A percentile compares a stretch with the other conserved stretches of the same genome.
Conservation (phyloP, 2,113 vertebrate species). For the Coracopsis vasa region DNA sequence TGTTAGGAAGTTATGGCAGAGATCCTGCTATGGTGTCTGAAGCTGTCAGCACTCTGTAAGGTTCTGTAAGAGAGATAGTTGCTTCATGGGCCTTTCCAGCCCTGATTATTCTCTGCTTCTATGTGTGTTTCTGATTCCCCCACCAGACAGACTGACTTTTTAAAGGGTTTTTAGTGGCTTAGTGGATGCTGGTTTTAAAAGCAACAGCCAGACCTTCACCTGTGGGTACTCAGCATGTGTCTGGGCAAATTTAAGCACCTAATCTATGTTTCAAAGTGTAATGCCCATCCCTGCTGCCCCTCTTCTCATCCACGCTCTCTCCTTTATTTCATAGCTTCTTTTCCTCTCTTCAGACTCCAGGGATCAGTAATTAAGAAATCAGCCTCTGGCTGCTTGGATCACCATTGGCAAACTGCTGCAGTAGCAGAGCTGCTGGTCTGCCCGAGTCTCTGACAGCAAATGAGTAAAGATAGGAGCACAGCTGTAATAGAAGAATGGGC, state of each 20-base stretch:
- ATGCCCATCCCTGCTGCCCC: neutral
- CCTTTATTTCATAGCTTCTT: neutral
- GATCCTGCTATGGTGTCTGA: neutral
- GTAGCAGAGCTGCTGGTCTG: neutral
- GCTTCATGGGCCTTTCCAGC: neutral
- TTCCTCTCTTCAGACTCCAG: neutral
- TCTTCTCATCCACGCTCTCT: neutral
- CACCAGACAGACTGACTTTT: neutral
- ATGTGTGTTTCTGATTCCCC: neutral
- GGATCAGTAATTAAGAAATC: conserved; percentile 23
- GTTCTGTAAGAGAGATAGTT: neutral
- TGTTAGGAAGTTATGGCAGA: neutral
- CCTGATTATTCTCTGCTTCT: neutral
- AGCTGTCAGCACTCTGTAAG: neutral
- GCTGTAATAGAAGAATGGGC: neutral
- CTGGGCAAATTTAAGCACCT: neutral
- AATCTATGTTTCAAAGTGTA: neutral
- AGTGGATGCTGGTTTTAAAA: neutral
- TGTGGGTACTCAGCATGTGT: neutral
- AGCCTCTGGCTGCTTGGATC: neutral
- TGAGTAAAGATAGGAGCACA: neutral
- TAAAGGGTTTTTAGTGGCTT: neutral
- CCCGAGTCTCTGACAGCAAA: neutral
- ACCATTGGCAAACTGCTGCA: neutral
- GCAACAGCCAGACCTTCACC: neutral